Evolutionary conservation across 2,888 invertebrate genomes (phyloP).

Genomic region (Eupithecia insigniata): DNA sequence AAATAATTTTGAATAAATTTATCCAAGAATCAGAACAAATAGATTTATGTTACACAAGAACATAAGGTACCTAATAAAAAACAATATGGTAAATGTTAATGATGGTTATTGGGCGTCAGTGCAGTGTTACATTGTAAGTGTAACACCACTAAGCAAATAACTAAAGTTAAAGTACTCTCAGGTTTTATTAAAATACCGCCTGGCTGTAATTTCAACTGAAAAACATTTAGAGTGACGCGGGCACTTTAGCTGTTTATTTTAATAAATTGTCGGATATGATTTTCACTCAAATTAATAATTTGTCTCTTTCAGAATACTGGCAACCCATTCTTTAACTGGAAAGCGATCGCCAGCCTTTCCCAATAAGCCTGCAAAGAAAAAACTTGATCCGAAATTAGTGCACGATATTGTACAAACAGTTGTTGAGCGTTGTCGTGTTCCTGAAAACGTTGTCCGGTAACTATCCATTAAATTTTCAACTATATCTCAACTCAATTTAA

Average conservation of each 20-base stretch:
- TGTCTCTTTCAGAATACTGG: conserved; percentile 66
- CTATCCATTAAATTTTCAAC: neutral
- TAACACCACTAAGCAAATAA: neutral
- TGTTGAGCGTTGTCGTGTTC: conserved; percentile 63
- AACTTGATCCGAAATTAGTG: conserved; percentile 74
- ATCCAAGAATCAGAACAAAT: too few species aligned
- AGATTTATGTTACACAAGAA: too few species aligned
- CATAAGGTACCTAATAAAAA: too few species aligned
- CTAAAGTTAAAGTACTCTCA: neutral
- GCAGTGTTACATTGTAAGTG: too few species aligned
- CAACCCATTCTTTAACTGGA: conserved; percentile 83
- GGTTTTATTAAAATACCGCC: neutral
- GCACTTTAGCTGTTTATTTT: neutral
- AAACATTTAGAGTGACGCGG: neutral
- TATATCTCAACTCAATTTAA: neutral
- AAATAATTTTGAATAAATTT: too few species aligned
- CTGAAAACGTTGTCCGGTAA: conserved; percentile 64
- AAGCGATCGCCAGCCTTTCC: conserved; percentile 83
- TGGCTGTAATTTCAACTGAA: neutral
- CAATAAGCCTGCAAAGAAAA: conserved; percentile 67
- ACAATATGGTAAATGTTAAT: too few species aligned
- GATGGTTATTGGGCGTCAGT: too few species aligned
- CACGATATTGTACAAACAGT: conserved; percentile 82
- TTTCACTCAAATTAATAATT: neutral
- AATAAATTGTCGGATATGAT: neutral